A percentile compares a stretch with the other conserved stretches of the same genome.
Conservation (phyloP, 2,888 invertebrate genomes). For the Deilephila porcellus region DNA sequence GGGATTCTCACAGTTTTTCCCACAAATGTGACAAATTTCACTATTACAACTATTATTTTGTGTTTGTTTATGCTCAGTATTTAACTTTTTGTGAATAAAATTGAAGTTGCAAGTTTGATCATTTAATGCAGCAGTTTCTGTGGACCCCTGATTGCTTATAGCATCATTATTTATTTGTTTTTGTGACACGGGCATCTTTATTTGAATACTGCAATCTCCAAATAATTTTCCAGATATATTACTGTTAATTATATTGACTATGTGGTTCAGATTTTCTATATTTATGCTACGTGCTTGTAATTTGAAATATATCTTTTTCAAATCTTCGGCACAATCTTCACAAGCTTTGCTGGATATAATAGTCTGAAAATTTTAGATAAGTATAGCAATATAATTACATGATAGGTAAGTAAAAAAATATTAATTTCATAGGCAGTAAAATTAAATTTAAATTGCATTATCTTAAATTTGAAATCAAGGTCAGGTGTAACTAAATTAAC, state of each 20-base stretch:
- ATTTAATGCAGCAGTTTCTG: too few species aligned
- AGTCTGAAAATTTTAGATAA: background rate
- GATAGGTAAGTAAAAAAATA: too few species aligned
- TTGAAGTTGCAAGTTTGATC: background rate
- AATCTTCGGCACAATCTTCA: background rate
- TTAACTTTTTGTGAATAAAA: background rate
- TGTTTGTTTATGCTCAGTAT: too few species aligned
- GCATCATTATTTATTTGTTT: background rate
- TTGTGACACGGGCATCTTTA: background rate
- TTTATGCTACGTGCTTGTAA: background rate
- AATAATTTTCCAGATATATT: background rate
- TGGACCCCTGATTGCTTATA: background rate
- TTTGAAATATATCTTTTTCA: constrained; percentile 17
- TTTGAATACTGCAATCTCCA: background rate
- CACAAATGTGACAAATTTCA: constrained; percentile 7
- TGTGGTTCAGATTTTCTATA: background rate
- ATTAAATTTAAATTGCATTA: too few species aligned
- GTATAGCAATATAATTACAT: background rate
- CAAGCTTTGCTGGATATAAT: background rate
- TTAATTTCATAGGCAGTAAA: too few species aligned
- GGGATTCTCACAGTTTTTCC: background rate
- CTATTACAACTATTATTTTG: background rate
- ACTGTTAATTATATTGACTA: background rate
- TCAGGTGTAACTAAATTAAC: too few species aligned
- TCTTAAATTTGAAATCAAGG: too few species aligned